Base-by-base conservation (phyloP, 2,888 invertebrate genomes). In the Cephonodes hylas region DNA sequence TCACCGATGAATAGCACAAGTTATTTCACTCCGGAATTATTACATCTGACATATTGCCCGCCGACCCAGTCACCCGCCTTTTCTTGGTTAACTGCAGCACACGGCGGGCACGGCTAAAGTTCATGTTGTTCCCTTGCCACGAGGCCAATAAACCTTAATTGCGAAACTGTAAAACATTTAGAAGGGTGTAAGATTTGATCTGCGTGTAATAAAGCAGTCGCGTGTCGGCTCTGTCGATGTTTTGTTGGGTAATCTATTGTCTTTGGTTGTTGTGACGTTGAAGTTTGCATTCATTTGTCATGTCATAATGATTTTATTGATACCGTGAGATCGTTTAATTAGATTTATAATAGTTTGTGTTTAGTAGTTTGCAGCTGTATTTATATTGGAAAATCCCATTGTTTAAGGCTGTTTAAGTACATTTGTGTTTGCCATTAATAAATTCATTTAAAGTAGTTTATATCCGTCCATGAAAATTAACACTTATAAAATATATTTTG, bases 41-140 rank as follows among this genome's bases (percentile, higher is more conserved):
- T 53, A 53, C 10, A 31, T 3, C 53, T 31, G 53, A 53, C 18
- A 53, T 53, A 31, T 53, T 31, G 18, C 31, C 15, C 18, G 31
- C 27, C 53, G 18, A 53, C 18, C 15, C 20, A 53, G 27, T 31
- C 45, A 22, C 45, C 53, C 53, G 53, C 46, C 25, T 46, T 53
- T 53, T 31, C 27, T 1, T 18, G 18, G 53, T 53, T 45, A 53
- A 53, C 53, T 27, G 13, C 25, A 25, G 22, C 8, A 22, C 15
- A 6, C 13, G 10, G 23, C 34, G 10, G 2, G 34, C 34, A 53
- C 53, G 46, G 46, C 58, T 61, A 63, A 65, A 65, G 64, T 65
- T 65, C 63, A 65, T 6, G 27, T 34, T 53, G 60, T 65, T 65
- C 64, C 61, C 63, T 63, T 34, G 60, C 31, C n/a, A 46, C 18